Evolutionary conservation across 2,113 vertebrate genomes (phyloP), one percentile per base, ranked within the genome.

Genomic region (Cyrtonyx montezumae): DNA sequence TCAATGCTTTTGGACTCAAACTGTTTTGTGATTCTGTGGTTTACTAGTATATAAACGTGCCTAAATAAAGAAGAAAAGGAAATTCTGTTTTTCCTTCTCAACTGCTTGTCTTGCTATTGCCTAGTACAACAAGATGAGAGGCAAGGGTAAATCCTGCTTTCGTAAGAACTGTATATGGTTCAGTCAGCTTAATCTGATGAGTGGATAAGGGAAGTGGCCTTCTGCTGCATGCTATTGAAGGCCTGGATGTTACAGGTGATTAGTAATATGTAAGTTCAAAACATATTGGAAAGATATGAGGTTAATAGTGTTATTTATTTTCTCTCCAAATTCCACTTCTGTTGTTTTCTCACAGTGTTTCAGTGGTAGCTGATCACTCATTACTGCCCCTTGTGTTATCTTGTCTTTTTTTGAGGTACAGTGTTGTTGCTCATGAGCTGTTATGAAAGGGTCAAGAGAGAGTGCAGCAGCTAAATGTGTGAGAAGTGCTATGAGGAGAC

Each of bases 381-480:
- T 5, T 5, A 30, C 6, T 22, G 8, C 67, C 46, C 70, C 0
- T 0, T 17, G 21, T 62, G 32, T 49, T 46, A n/a, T 7, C 21
- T 92, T 76, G 53, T 84, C 8, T 79, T 94, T 85, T 63, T 90
- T 78, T 67, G 46, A 74, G 17, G 13, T 74, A 62, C 32, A 79
- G 55, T 7, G 3, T 59, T 16, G 62, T 45, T 79, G 16, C 16
- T 87, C n/a, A 30, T 0, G 0, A 71, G 43, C 56, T 14, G 36
- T 12, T 13, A n/a, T 34, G 49, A 65, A 48, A 6, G 16, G 3
- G 4, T 90, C 48, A 90, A 10, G 37, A 2, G 5, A 58, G 36
- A 74, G 67, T 25, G 59, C 1, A 11, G 48, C 30, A 53, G 32
- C 37, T 37, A 69, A 62, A 26, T 43, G 56, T 23, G 84, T 56